phyloP scores from a whole-genome alignment of 2,888 invertebrate species.

The Nemurella pictetii region DNA sequence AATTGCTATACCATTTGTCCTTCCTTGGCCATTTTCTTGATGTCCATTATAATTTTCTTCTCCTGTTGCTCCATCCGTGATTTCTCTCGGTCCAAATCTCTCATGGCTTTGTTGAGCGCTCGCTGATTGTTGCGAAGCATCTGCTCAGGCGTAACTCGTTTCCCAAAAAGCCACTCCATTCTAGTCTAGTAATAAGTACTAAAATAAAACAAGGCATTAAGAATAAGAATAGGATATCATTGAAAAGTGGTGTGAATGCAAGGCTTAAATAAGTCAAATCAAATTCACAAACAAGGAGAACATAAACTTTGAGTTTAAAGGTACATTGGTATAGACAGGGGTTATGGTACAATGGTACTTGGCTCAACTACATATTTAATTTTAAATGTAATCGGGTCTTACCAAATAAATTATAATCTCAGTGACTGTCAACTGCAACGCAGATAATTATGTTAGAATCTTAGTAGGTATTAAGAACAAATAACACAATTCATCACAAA shows the following conservation, averaged over 20 bases:
- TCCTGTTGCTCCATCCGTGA: slow-evolving; percentile 98
- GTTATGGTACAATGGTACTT: too few species aligned
- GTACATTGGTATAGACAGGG: too few species aligned
- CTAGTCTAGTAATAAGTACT: background rate
- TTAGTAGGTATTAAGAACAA: background rate
- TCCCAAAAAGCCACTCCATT: slow-evolving; percentile 95
- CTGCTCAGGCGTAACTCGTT: slow-evolving; percentile 94
- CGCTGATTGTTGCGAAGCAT: slow-evolving; percentile 98
- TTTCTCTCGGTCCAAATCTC: slow-evolving; percentile 93
- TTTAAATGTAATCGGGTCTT: too few species aligned
- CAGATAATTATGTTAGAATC: background rate
- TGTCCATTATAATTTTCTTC: slow-evolving; percentile 96
- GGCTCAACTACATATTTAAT: too few species aligned
- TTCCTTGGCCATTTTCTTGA: slow-evolving; percentile 98
- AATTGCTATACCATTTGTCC: slow-evolving; percentile 85
- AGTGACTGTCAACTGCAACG: background rate
- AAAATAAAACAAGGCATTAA: background rate
- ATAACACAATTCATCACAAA: background rate
- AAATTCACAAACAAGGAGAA: too few species aligned
- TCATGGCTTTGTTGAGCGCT: slow-evolving; percentile 96
- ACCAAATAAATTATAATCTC: background rate
- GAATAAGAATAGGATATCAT: background rate
- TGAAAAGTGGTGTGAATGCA: too few species aligned
- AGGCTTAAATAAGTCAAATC: too few species aligned
- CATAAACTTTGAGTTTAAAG: too few species aligned